Base-by-base conservation (phyloP, 2,888 invertebrate species). In the Pelosia muscerda region DNA sequence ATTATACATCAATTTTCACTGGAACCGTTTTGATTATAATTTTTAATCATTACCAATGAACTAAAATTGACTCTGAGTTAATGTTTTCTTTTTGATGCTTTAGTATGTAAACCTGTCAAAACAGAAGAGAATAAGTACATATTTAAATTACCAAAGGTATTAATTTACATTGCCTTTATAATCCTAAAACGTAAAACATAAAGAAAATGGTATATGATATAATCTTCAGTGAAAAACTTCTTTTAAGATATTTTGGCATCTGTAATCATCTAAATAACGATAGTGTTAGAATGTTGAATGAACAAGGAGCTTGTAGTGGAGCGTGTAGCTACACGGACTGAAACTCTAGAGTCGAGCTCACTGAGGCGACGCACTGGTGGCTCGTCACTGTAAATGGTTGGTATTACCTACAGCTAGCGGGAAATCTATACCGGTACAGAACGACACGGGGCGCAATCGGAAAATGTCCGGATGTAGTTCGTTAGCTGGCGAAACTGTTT, bases 401-500 rank as follows among this genome's bases (percentile, higher is more conserved):
- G 22, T 13, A 4, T 23, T 22, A 22, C 31, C 58, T 22, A 15
- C 31, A 59, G 59, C 6, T 34, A 23, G 34, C 34, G 31, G 5
- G 15, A 22, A 11, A 23, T 23, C n/a, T 23, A 15, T 23, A 8
- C 34, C 23, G 34, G 15, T 22, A 58, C 31, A 22, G 31, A 58
- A 31, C 13, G 58, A 31, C 31, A 31, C 23, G 15, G 2, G 15
- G 34, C 15, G 34, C 59, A 34, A 34, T 59, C 34, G 34, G 59
- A 34, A 59, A 59, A 15, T 59, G 34, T 23, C 34, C 34, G 13
- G 34, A 59, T 23, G 34, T 15, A 58, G 31, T 31, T 58, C 58
- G 58, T 58, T 58, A 58, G 58, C 22, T 31, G 13, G 38, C 15
- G 38, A 2, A 31, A 58, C 58, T 58, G 58, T 31, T 57, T 57